phyloP scores from a whole-genome alignment of 2,888 invertebrate species.

The Cosmia trapezina region DNA sequence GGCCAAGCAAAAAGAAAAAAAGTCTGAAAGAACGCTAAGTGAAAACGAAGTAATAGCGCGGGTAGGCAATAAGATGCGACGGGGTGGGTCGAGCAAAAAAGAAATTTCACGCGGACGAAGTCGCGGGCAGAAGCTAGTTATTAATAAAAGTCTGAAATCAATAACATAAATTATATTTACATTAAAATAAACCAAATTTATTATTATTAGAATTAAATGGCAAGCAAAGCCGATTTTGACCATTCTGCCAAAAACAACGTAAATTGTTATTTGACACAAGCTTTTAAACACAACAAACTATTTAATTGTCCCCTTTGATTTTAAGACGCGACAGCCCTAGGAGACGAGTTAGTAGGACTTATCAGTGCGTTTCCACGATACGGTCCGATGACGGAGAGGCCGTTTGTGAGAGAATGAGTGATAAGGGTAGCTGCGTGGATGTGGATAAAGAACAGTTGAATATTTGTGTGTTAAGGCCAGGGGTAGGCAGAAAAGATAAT shows the following conservation, averaged over 20 bases:
- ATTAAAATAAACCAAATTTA: neutral
- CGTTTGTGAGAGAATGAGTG: conserved; percentile 58
- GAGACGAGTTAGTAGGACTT: conserved; percentile 39
- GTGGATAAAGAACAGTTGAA: conserved; percentile 40
- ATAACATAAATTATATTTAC: too few relatives aligned
- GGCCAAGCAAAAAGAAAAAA: too few relatives aligned
- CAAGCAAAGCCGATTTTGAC: neutral
- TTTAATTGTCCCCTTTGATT: neutral
- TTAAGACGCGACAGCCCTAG: conserved; percentile 30
- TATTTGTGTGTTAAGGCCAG: conserved; percentile 24
- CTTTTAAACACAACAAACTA: neutral
- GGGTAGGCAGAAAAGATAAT: neutral
- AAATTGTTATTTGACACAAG: neutral
- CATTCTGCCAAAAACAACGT: neutral
- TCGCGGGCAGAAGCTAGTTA: too few relatives aligned
- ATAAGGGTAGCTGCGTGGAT: conserved; percentile 58
- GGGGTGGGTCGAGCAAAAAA: too few relatives aligned
- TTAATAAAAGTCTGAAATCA: too few relatives aligned
- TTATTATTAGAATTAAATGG: neutral
- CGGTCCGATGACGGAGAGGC: conserved; percentile 52
- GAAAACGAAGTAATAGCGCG: too few relatives aligned
- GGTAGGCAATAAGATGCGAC: too few relatives aligned
- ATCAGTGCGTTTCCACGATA: conserved; percentile 58
- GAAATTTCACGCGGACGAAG: too few relatives aligned
- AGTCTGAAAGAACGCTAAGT: too few relatives aligned